phyloP scores from a whole-genome alignment of 2,888 invertebrate species.

The Branchellion lobata region DNA sequence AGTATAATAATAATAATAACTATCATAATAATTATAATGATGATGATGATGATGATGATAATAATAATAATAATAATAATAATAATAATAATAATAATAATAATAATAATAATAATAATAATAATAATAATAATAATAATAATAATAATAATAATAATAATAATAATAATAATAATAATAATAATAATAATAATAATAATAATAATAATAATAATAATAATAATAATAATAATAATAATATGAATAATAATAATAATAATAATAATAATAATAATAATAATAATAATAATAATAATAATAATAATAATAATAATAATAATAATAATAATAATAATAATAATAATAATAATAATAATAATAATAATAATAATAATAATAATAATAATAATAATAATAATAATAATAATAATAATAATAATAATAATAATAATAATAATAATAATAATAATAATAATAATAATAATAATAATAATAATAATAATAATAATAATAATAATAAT shows the following conservation, averaged over 20 bases:
- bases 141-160: too few species aligned
- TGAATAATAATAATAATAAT: too few species aligned
- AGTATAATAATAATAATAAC: neutral
- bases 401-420: neutral
- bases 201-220: too few species aligned
- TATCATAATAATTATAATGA: neutral
- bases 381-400: conserved; percentile 1
- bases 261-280: neutral
- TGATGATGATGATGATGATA: conserved; percentile 11
- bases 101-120: neutral
- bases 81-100: neutral
- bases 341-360: too few species aligned
- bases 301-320: too few species aligned
- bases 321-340: neutral
- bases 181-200: neutral
- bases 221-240: neutral
- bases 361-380: neutral
- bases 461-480: neutral
- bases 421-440: neutral
- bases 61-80: neutral
- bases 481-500: neutral
- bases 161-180: neutral
- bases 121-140: neutral
- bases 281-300: neutral
- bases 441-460: neutral